phyloP scores from a whole-genome alignment of 2,888 invertebrate species.

The Oxyscelio sp. region DNA sequence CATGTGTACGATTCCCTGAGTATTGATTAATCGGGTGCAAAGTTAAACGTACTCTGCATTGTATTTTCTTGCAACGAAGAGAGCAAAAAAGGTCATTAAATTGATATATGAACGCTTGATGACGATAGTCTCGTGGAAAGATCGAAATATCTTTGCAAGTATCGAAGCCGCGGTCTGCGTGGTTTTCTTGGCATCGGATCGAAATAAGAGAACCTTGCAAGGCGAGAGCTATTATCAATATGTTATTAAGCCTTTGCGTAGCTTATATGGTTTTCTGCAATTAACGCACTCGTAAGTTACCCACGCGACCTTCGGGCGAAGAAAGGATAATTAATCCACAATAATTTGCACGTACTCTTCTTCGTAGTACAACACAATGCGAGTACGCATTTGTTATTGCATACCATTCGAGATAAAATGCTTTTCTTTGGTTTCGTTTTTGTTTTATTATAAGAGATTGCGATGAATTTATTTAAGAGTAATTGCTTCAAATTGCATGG shows the following conservation, averaged over 20 bases:
- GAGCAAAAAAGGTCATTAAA: conserved; percentile 79
- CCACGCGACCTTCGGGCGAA: conserved; percentile 54
- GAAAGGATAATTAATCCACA: conserved; percentile 61
- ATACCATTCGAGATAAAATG: conserved; percentile 23
- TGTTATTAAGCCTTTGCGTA: conserved; percentile 24
- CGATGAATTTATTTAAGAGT: conserved; percentile 35
- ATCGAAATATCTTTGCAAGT: conserved; percentile 71
- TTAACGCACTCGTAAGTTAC: conserved; percentile 22
- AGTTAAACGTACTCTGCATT: conserved; percentile 81
- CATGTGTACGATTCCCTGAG: conserved; percentile 20
- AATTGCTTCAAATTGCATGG: conserved; percentile 48
- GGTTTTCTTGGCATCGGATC: conserved; percentile 38
- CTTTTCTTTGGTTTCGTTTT: conserved; percentile 1
- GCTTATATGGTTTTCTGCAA: conserved; percentile 6
- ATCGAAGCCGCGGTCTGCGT: conserved; percentile 18
- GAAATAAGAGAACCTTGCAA: conserved; percentile 43
- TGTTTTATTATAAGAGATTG: conserved; percentile 37
- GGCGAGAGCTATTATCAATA: conserved; percentile 24
- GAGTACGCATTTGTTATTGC: conserved; percentile 34
- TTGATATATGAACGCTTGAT: conserved; percentile 78
- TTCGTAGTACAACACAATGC: conserved; percentile 27
- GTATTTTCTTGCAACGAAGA: conserved; percentile 70
- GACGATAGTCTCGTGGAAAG: conserved; percentile 78
- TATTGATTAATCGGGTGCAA: conserved; percentile 84
- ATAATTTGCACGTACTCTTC: conserved; percentile 55